phyloP scores from a whole-genome alignment of 2,113 vertebrate species.

The Pluvianellus socialis region DNA sequence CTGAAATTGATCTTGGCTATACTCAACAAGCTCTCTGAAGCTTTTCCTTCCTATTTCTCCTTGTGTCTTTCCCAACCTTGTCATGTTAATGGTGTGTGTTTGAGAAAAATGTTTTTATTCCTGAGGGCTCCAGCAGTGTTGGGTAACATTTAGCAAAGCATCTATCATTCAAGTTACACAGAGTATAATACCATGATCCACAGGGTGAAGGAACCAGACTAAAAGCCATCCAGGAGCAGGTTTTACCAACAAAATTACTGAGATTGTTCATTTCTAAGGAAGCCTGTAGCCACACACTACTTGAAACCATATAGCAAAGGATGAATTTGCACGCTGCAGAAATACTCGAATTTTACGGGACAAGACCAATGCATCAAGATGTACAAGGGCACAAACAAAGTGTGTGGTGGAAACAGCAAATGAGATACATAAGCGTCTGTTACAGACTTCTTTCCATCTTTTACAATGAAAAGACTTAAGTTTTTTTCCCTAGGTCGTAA shows the following conservation, averaged over 20 bases:
- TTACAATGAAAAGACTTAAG: not conserved
- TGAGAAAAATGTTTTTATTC: not conserved
- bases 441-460: not conserved
- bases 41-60: not conserved
- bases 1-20: not conserved
- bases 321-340: not conserved
- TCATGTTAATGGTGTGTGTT: not conserved
- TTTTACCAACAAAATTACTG: not conserved
- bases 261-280: not conserved
- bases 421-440: not conserved
- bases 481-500: not conserved
- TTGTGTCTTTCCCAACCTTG: not conserved
- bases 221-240: not conserved
- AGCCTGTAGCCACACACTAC: not conserved
- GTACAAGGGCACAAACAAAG: not conserved
- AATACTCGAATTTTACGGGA: not conserved
- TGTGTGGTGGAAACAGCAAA: not conserved
- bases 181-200: not conserved
- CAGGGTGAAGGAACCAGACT: not conserved
- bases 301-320: not conserved
- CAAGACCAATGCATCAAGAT: not conserved
- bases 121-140: not conserved
- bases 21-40: not conserved
- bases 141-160: accelerated
- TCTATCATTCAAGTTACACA: not conserved